These are phyloP conservation scores for Apeira syringaria DNA, from an alignment of 2,888 invertebrate species.

Conservation along the genomic window DNA sequence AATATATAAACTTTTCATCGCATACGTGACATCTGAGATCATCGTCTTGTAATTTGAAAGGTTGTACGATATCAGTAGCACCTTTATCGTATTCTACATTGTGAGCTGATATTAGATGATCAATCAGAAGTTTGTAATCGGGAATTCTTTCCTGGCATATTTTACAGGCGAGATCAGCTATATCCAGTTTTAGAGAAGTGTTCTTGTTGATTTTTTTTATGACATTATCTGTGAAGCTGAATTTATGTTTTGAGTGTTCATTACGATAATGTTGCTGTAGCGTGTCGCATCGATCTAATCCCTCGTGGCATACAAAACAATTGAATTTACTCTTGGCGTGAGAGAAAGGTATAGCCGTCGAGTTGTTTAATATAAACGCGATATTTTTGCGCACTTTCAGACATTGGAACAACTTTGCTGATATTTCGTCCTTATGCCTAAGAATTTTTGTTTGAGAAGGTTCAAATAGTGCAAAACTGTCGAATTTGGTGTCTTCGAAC, in stretches of 20 bases:
- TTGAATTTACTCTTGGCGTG: constrained; percentile 44
- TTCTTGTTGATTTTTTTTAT: constrained; percentile 36
- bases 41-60: constrained; percentile 26
- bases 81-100: constrained; percentile 14
- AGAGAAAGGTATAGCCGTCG: constrained; percentile 48
- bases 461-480: not conserved
- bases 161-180: constrained; percentile 30
- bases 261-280: constrained; percentile 22
- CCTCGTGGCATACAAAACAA: constrained; percentile 47
- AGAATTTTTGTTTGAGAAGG: not conserved
- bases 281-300: constrained; percentile 30
- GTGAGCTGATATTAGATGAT: constrained; percentile 36
- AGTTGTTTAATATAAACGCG: constrained; percentile 21
- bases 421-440: not conserved
- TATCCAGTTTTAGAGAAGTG: constrained; percentile 34
- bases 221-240: constrained; percentile 5
- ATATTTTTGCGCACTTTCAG: constrained; percentile 20
- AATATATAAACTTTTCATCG: constrained; percentile 20
- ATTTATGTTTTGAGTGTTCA: constrained; percentile 4
- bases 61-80: constrained; percentile 10
- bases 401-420: constrained; percentile 8
- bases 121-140: constrained; percentile 27
- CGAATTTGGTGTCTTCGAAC: not conserved
- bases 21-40: constrained; percentile 18
- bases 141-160: constrained; percentile 29